phyloP scores from a whole-genome alignment of 2,113 vertebrate genomes.

The Ginglymostoma cirratum region DNA sequence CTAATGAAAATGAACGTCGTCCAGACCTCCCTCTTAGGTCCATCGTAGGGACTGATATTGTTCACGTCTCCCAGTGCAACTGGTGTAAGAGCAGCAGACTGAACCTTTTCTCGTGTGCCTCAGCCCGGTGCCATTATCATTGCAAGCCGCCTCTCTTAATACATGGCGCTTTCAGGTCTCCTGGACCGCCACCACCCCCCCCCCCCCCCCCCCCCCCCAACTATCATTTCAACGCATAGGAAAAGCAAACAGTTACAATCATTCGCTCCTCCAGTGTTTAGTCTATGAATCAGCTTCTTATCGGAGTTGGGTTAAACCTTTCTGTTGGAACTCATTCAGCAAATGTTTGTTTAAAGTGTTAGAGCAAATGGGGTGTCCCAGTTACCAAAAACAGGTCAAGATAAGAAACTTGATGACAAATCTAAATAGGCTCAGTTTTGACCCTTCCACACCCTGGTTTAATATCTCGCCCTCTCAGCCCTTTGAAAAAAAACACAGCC shows the following conservation, averaged over 20 bases:
- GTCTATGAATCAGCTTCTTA: not conserved
- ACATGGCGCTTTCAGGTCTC: not conserved
- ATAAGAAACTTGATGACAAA: conserved; percentile 21
- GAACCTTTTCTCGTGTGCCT: not conserved
- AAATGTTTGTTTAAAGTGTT: conserved; percentile 35
- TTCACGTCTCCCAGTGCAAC: not conserved
- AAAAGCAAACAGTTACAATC: not conserved
- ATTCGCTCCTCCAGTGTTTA: not conserved
- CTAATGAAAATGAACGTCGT: not conserved
- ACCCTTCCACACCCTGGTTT: not conserved
- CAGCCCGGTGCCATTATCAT: not conserved
- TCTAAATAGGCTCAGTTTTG: not conserved
- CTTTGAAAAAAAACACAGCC: not conserved
- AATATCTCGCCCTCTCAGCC: not conserved
- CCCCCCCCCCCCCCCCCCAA: too few species aligned
- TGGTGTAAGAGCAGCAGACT: not conserved
- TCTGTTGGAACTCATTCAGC: conserved; percentile 14
- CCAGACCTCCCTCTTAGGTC: too few species aligned
- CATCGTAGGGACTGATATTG: not conserved
- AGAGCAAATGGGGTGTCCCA: conserved; percentile 21
- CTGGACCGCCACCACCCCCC: not conserved
- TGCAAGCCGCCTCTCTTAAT: too few species aligned
- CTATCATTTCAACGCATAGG: not conserved
- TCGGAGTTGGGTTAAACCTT: conserved; percentile 11
- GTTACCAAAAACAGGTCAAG: not conserved